These are phyloP conservation scores for Odocoileus virginianus DNA, from an alignment of 2,113 vertebrate genomes.

Conservation along the genomic window DNA sequence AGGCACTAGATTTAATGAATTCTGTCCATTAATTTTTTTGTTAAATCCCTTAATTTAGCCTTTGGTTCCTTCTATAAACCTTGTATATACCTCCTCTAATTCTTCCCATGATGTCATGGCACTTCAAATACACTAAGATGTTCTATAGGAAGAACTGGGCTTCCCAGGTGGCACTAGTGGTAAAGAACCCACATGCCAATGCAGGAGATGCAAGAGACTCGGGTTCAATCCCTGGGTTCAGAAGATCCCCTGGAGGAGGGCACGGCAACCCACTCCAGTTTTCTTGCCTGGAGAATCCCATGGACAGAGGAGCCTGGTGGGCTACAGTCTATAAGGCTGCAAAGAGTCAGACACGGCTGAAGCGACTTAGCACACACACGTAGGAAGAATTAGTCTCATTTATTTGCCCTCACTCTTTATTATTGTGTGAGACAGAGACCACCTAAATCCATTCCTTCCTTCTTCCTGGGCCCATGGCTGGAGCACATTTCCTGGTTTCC, in stretches of 20 bases:
- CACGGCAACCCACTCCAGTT: accelerated
- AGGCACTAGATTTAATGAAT: background rate
- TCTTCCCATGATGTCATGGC: background rate
- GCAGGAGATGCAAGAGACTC: background rate
- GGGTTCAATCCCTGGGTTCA: accelerated
- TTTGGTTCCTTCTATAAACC: background rate
- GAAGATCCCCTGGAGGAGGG: background rate
- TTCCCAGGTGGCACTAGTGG: background rate
- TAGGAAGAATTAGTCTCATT: background rate
- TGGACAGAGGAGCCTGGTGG: background rate
- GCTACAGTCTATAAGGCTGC: background rate
- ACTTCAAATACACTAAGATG: background rate
- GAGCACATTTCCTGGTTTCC: background rate
- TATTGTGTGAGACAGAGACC: background rate
- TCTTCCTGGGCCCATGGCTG: background rate
- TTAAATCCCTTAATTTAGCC: background rate
- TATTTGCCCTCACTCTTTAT: background rate
- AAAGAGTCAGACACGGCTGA: background rate
- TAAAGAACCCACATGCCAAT: background rate
- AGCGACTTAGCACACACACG: accelerated
- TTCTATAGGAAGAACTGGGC: background rate
- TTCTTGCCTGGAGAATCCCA: background rate
- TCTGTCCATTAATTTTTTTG: background rate
- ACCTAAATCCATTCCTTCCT: background rate
- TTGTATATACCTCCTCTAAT: background rate